phyloP scores from a whole-genome alignment of 2,888 invertebrate genomes.

The Tenthredo mesomela region DNA sequence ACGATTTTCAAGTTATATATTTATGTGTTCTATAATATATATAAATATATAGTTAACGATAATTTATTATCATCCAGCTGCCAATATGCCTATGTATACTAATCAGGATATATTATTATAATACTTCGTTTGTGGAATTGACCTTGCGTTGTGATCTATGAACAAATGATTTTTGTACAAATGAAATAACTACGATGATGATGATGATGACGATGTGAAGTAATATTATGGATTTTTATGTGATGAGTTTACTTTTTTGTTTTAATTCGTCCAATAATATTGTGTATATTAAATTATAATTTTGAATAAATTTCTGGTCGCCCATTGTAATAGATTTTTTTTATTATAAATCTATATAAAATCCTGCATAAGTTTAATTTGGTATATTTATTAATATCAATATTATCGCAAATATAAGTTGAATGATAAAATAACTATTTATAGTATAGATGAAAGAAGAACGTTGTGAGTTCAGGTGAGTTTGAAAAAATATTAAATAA shows the following conservation, averaged over 20 bases:
- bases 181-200: conserved; percentile 55
- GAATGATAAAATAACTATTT: too few species aligned
- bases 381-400: too few species aligned
- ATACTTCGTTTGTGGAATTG: conserved; percentile 8
- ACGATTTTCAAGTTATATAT: too few species aligned
- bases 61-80: neutral
- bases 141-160: conserved; percentile 39
- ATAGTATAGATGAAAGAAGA: neutral
- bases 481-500: neutral
- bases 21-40: neutral
- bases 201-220: too few species aligned
- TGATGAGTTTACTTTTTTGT: neutral
- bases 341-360: neutral
- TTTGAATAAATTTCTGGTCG: conserved; percentile 53
- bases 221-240: conserved; percentile 42
- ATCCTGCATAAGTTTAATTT: neutral
- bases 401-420: too few species aligned
- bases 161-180: conserved; percentile 66
- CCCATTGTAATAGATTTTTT: conserved; percentile 26
- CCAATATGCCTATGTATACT: neutral
- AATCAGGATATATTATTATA: neutral
- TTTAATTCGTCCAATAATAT: conserved; percentile 50
- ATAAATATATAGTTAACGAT: neutral
- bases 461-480: neutral
- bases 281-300: conserved; percentile 52